These are phyloP conservation scores for Anadara kagoshimensis DNA, from an alignment of 1,140 invertebrate genomes.

Conservation along the genomic window DNA sequence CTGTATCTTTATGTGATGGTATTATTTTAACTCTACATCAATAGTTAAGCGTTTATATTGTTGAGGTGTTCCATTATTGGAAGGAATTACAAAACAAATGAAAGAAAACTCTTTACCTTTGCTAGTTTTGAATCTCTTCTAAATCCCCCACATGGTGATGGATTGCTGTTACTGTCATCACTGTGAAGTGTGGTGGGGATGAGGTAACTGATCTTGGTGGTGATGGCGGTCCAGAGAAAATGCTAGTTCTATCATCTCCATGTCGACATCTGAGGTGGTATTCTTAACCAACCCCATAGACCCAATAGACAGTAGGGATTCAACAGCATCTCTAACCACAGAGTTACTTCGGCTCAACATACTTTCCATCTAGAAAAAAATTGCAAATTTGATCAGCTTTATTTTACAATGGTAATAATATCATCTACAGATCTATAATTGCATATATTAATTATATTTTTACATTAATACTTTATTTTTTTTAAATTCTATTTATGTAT, in stretches of 20 bases:
- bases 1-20: too few species aligned
- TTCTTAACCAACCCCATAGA: conserved; percentile 32
- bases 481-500: too few species aligned
- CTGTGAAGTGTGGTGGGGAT: background rate
- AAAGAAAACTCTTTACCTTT: too few species aligned
- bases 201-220: background rate
- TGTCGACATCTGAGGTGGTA: conserved; percentile 21
- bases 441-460: too few species aligned
- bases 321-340: conserved; percentile 53
- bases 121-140: conserved; percentile 49
- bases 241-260: conserved; percentile 1
- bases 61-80: too few species aligned
- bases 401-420: too few species aligned
- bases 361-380: conserved; percentile 15
- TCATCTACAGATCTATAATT: too few species aligned
- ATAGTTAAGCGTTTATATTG: too few species aligned
- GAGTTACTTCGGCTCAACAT: conserved; percentile 37
- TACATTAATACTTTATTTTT: too few species aligned
- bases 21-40: too few species aligned
- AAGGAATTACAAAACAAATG: too few species aligned
- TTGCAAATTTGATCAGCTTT: too few species aligned
- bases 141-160: background rate
- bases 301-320: conserved; percentile 53
- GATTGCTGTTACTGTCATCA: background rate
- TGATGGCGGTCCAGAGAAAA: conserved; percentile 1